These are phyloP conservation scores for Drosophila dives DNA, from an alignment of 2,888 invertebrate genomes.

Conservation along the genomic window DNA sequence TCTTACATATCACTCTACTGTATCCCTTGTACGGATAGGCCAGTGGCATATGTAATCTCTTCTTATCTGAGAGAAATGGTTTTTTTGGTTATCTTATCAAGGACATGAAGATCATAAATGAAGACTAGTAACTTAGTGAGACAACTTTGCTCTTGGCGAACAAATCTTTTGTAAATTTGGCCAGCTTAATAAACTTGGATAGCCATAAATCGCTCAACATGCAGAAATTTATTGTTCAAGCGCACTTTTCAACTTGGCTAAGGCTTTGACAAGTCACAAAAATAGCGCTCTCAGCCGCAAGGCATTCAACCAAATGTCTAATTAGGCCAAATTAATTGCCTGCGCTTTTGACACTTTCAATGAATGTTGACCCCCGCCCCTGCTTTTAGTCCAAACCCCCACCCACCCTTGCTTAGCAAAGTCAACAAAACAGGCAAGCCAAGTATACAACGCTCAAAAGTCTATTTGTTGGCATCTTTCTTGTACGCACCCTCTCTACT, in stretches of 20 bases:
- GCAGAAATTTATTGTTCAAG: constrained; percentile 61
- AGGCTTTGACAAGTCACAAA: constrained; percentile 65
- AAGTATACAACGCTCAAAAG: constrained; percentile 75
- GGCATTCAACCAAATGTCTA: constrained; percentile 73
- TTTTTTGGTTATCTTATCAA: background rate
- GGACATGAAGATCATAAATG: constrained; percentile 31
- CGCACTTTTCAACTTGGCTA: constrained; percentile 47
- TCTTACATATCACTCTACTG: background rate
- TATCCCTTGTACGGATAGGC: background rate
- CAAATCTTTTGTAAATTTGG: constrained; percentile 37
- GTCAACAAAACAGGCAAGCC: constrained; percentile 69
- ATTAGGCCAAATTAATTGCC: constrained; percentile 78
- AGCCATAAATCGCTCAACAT: constrained; percentile 76
- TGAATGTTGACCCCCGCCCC: constrained; percentile 43
- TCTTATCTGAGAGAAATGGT: background rate
- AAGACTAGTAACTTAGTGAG: constrained; percentile 9
- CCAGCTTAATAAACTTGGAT: constrained; percentile 53
- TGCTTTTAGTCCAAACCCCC: background rate
- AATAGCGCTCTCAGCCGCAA: constrained; percentile 64
- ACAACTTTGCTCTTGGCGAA: constrained; percentile 7
- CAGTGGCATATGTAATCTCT: background rate
- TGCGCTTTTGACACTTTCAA: constrained; percentile 78
- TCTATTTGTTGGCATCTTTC: constrained; percentile 69
- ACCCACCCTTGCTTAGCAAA: constrained; percentile 19
- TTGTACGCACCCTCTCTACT: constrained; percentile 1